Conservation (phyloP, 1,140 invertebrate species). For the Cotesia glomerata region DNA sequence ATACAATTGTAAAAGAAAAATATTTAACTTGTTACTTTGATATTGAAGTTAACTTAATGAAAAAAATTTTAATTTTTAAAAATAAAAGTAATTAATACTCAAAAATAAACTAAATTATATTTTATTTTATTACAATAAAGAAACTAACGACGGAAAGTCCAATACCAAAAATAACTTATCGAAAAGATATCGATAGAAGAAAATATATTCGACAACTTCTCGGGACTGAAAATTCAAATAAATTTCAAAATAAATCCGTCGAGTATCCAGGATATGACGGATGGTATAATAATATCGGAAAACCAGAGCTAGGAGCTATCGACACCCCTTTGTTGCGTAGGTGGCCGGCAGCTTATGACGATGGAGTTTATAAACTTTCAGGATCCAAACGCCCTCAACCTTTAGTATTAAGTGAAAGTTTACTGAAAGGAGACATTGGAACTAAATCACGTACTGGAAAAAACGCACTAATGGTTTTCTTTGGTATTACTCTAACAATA, state of each 20-base stretch:
- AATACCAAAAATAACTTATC: not conserved
- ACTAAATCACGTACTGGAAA: slow-evolving; percentile 64
- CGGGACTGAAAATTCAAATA: not conserved
- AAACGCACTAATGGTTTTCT: slow-evolving; percentile 73
- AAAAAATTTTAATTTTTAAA: too few species aligned
- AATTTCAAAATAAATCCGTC: not conserved
- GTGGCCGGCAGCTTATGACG: slow-evolving; percentile 68
- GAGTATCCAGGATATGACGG: slow-evolving; percentile 70
- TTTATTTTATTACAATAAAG: too few species aligned
- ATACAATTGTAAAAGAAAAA: too few species aligned
- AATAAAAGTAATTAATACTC: too few species aligned
- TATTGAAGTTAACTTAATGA: too few species aligned
- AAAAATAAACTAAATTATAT: too few species aligned
- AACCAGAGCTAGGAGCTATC: slow-evolving; percentile 66
- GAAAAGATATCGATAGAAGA: not conserved
- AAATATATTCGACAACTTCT: not conserved
- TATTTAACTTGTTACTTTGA: too few species aligned
- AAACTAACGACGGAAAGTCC: not conserved
- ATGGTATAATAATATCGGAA: slow-evolving; percentile 72
- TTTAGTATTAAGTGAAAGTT: slow-evolving; percentile 62
- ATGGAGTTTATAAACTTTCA: slow-evolving; percentile 68
- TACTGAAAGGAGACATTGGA: slow-evolving; percentile 63
- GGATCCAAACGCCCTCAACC: slow-evolving; percentile 65
- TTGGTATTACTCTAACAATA: slow-evolving; percentile 61
- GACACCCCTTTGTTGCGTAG: slow-evolving; percentile 67